Conservation (phyloP, 2,888 invertebrate genomes). For the Rambutsinella grinnellia region DNA sequence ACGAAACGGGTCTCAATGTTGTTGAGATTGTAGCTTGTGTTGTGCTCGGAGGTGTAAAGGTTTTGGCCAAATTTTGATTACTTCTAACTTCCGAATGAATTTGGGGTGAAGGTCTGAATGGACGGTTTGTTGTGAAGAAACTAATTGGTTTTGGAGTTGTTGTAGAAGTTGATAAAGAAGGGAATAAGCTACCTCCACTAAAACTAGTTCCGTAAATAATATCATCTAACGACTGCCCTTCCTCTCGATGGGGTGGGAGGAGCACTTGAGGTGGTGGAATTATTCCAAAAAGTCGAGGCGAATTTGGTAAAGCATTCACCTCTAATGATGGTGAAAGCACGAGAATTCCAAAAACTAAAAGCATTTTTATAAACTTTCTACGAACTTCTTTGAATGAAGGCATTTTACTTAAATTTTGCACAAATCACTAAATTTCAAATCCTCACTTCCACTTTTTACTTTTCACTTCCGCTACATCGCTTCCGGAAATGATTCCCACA, state of each 20-base stretch:
- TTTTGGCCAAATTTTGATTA: no score
- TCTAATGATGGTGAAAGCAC: background rate
- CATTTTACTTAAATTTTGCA: conserved; percentile 6
- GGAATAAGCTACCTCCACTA: background rate
- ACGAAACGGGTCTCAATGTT: background rate
- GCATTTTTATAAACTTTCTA: background rate
- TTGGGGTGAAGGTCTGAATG: no score
- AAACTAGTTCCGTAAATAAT: conserved; percentile 21
- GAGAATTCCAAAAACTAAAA: background rate
- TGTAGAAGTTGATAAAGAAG: background rate
- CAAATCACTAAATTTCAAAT: background rate
- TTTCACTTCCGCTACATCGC: background rate
- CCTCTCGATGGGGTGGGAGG: conserved; percentile 31
- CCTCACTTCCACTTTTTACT: background rate
- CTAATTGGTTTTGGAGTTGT: background rate
- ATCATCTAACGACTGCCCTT: conserved; percentile 33
- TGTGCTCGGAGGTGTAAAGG: no score
- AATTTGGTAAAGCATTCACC: conserved; percentile 12
- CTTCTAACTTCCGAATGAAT: no score
- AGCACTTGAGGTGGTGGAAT: conserved; percentile 33
- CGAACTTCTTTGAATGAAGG: background rate
- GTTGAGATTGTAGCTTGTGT: background rate
- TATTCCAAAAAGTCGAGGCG: conserved; percentile 6
- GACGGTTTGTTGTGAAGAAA: no score
- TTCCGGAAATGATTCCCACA: background rate